These are phyloP conservation scores for Gopherus flavomarginatus DNA, from an alignment of 2,113 vertebrate genomes.

Conservation along the genomic window DNA sequence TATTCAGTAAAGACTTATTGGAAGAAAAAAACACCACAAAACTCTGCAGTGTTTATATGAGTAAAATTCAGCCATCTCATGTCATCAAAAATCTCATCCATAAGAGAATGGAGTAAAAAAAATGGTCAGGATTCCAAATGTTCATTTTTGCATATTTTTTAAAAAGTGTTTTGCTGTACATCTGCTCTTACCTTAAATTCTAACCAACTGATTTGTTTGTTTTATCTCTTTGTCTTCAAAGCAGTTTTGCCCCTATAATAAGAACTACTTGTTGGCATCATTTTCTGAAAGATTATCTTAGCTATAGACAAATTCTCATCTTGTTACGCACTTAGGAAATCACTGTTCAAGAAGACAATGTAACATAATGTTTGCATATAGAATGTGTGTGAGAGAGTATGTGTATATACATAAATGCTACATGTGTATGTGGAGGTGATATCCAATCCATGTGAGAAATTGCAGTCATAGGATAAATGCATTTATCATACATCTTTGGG, in stretches of 20 bases:
- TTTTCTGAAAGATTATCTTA: neutral
- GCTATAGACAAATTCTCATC: neutral
- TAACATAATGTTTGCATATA: neutral
- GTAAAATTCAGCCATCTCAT: constrained; percentile 1
- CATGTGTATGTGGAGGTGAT: neutral
- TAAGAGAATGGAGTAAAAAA: neutral
- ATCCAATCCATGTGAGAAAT: neutral
- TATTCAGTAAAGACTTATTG: constrained; percentile 85
- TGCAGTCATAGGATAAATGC: neutral
- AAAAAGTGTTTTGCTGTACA: neutral
- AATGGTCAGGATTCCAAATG: neutral
- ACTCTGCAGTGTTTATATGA: constrained; percentile 76
- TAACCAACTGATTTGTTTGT: neutral
- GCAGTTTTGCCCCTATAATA: neutral
- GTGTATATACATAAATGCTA: neutral
- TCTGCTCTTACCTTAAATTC: neutral
- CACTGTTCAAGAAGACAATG: neutral
- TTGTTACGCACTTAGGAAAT: neutral
- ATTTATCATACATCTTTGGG: neutral
- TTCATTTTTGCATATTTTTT: constrained; percentile 5
- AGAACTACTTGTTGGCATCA: neutral
- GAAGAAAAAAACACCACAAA: constrained; percentile 67
- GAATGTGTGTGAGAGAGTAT: neutral
- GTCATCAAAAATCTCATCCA: neutral
- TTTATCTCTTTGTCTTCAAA: neutral